Base-by-base conservation (phyloP, 2,888 invertebrate genomes). In the Drepanosiphum platanoidis region DNA sequence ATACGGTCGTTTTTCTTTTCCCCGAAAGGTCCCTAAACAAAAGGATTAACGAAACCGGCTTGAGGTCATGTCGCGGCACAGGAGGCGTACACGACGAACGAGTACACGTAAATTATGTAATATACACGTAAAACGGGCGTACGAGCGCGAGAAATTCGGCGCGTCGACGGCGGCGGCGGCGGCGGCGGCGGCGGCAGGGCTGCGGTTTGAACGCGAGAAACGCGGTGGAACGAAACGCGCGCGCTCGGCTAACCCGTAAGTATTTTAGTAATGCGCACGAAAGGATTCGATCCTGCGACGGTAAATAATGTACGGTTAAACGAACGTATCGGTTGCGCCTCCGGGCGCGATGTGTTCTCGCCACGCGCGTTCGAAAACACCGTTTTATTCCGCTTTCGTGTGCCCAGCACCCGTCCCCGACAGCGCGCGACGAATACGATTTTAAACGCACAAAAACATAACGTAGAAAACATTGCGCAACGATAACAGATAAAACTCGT, bases 1-100 rank as follows among this genome's bases (percentile, higher is more conserved):
- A 27, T 3, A 1, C 9, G 15, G 18, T 46, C 18, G 18, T 52
- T 22, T 22, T 27, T 61, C 8, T 27, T 27, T 61, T 27, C 22
- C 9, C n/a, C 7, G 5, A 61, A 27, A 68, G 1, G 11, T 15
- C 9, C 68, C 7, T 9, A 36, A 70, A 70, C 34, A 58, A 42
- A 22, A 32, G 78, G 66, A 79, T 79, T 79, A 79, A 79, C 32
- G 22, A 42, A 66, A 32, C 32, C 13, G 66, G 61, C 32, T 64
- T 22, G 42, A 66, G 22, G 30, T 66, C 22, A 42, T n/a, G n/a
- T n/a, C 61, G 66, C 18, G 22, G 1, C 42, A n/a, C 3, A 8
- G 34, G n/a, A n/a, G n/a, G n/a, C n/a, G n/a, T n/a, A n/a, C n/a
- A n/a, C n/a, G n/a, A n/a, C n/a, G n/a, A n/a, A n/a, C n/a, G n/a